A percentile compares a stretch with the other conserved stretches of the same genome.
phyloP scores from a whole-genome alignment of 2,113 vertebrate genomes.

The Enhydra lutris region DNA sequence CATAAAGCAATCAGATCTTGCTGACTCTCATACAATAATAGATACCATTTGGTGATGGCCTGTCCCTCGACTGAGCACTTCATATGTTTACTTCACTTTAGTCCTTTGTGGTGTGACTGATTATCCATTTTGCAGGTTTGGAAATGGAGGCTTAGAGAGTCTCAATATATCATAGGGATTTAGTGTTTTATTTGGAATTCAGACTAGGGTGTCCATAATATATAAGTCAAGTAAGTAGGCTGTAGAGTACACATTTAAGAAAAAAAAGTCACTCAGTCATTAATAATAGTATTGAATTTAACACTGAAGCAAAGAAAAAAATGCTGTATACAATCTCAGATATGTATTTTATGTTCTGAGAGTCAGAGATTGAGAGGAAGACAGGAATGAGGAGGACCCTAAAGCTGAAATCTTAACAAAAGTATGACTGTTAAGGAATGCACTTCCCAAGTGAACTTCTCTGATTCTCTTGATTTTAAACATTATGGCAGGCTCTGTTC shows the following conservation, averaged over 20 bases:
- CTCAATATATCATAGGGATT: background rate
- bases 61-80: background rate
- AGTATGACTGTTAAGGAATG: conserved; percentile 38
- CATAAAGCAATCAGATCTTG: background rate
- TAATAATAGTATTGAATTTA: conserved; percentile 23
- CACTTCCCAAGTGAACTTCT: conserved; percentile 53
- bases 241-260: background rate
- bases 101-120: background rate
- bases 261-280: background rate
- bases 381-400: conserved; percentile 27
- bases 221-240: background rate
- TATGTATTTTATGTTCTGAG: conserved; percentile 40
- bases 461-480: conserved; percentile 64
- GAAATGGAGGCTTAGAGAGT: background rate
- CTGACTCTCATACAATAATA: background rate
- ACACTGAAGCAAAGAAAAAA: conserved; percentile 40
- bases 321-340: background rate
- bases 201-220: background rate
- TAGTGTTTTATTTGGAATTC: background rate
- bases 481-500: conserved; percentile 64
- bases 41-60: background rate
- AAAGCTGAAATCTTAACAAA: conserved; percentile 61
- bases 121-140: background rate
- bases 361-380: background rate
- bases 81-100: background rate